A percentile compares a stretch with the other conserved stretches of the same genome.
phyloP scores from a whole-genome alignment of 1,140 invertebrate genomes.

The Drosophila kurseongensis region DNA sequence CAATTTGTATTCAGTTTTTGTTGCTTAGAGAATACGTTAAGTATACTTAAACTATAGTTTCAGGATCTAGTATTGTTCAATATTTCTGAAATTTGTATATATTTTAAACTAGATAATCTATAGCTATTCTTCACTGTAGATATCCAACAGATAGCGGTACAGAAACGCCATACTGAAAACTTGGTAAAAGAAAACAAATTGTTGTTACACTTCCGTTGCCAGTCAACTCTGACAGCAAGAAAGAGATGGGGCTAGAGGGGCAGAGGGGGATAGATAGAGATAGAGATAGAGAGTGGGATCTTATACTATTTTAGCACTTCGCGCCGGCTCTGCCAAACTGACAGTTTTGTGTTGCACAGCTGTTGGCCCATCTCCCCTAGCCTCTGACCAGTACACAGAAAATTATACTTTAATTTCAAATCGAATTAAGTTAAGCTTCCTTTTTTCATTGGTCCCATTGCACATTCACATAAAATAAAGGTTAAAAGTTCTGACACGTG shows the following conservation, averaged over 20 bases:
- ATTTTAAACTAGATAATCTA: too few relatives aligned
- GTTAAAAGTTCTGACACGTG: too few relatives aligned
- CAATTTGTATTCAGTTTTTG: too few relatives aligned
- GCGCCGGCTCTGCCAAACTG: slow-evolving; percentile 45
- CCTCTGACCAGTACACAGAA: slow-evolving; percentile 17
- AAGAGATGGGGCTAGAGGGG: slow-evolving; percentile 7
- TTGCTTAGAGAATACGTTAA: too few relatives aligned
- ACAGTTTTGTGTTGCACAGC: slow-evolving; percentile 75
- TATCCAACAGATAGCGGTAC: slow-evolving; percentile 31
- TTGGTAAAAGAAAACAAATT: slow-evolving; percentile 57
- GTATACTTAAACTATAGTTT: too few relatives aligned
- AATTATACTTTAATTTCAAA: not conserved
- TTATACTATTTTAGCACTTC: slow-evolving; percentile 51
- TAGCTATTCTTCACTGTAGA: slow-evolving; percentile 26
- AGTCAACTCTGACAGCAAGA: slow-evolving; percentile 50
- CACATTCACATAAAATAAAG: too few relatives aligned
- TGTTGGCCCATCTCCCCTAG: slow-evolving; percentile 24
- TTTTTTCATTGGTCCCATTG: too few relatives aligned
- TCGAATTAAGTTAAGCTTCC: too few relatives aligned
- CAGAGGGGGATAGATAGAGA: slow-evolving; percentile 30
- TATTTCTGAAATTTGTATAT: too few relatives aligned
- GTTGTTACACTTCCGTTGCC: slow-evolving; percentile 64
- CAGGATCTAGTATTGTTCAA: too few relatives aligned
- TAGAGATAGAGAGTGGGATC: slow-evolving; percentile 46
- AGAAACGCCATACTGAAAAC: slow-evolving; percentile 39